Evolutionary conservation across 2,113 vertebrate genomes (phyloP).

Genomic region (Pao palembangensis): DNA sequence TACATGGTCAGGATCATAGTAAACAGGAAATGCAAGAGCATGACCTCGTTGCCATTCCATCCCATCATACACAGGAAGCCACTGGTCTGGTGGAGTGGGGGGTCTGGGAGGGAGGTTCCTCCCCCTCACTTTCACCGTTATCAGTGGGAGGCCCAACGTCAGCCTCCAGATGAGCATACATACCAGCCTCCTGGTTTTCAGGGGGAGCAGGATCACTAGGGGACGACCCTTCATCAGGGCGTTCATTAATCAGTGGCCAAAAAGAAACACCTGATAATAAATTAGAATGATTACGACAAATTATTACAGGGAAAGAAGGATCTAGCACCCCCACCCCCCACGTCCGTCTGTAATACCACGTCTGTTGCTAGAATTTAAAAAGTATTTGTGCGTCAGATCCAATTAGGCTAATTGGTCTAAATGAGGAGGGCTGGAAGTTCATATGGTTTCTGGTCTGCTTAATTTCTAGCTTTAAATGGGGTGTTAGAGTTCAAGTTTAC

Average conservation of each 20-base stretch:
- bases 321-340: neutral
- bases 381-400: slow-evolving; percentile 1
- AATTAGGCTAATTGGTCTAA: neutral
- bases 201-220: neutral
- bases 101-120: neutral
- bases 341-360: neutral
- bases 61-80: neutral
- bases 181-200: neutral
- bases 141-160: neutral
- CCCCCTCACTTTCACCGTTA: neutral
- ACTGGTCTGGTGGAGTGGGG: neutral
- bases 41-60: neutral
- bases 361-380: neutral
- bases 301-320: neutral
- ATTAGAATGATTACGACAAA: neutral
- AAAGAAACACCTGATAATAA: neutral
- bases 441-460: neutral
- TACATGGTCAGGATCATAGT: neutral
- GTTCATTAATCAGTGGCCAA: neutral
- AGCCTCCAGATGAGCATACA: neutral
- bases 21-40: neutral
- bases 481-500: too few relatives aligned
- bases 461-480: neutral
- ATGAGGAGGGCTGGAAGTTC: neutral
- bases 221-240: neutral